phyloP scores from a whole-genome alignment of 2,797 vertebrate species.

The Percopsis omiscomaycus region DNA sequence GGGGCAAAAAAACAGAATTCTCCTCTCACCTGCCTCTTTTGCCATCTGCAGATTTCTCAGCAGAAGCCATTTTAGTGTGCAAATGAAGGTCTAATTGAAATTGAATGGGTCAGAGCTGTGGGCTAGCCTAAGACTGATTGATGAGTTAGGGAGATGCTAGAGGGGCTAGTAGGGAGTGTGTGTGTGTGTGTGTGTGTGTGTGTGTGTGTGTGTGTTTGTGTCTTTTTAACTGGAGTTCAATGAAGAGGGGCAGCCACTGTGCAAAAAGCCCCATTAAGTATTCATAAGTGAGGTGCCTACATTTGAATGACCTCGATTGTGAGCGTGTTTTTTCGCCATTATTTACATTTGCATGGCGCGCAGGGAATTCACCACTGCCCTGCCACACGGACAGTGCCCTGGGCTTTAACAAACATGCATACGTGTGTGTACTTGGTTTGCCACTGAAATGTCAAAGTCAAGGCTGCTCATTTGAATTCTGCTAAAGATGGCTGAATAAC shows the following conservation, averaged over 20 bases:
- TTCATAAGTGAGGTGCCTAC: constrained; percentile 77
- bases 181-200: not conserved
- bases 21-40: constrained; percentile 44
- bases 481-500: constrained; percentile 75
- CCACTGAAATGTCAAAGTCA: constrained; percentile 77
- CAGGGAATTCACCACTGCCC: constrained; percentile 62
- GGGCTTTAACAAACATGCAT: constrained; percentile 69
- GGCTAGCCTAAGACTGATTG: constrained; percentile 52
- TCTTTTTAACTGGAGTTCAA: constrained; percentile 41
- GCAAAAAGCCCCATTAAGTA: constrained; percentile 76
- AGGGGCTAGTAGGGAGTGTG: constrained; percentile 14
- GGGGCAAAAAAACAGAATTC: constrained; percentile 27
- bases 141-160: constrained; percentile 53
- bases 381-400: constrained; percentile 71
- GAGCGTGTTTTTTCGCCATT: constrained; percentile 68
- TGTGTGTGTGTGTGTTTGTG: not conserved
- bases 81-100: constrained; percentile 69
- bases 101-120: constrained; percentile 51
- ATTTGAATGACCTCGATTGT: constrained; percentile 78
- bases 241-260: constrained; percentile 47
- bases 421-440: constrained; percentile 68
- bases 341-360: constrained; percentile 76
- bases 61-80: constrained; percentile 60
- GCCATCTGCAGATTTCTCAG: constrained; percentile 53
- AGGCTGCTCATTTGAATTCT: constrained; percentile 81